These are phyloP conservation scores for Puffinus mauretanicus DNA, from an alignment of 2,113 vertebrate genomes.

Conservation along the genomic window DNA sequence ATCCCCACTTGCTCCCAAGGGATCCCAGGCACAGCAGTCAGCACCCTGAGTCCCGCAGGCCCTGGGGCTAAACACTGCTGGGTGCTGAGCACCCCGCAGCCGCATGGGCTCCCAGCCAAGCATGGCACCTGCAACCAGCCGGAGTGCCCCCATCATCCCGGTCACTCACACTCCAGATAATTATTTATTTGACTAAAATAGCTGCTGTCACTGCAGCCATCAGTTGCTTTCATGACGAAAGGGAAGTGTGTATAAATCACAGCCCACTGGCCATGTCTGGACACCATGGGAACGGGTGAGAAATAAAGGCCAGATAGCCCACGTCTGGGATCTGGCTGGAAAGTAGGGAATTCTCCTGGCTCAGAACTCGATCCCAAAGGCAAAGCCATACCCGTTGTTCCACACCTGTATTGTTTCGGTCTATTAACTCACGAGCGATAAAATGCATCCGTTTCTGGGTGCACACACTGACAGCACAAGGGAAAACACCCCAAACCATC, in stretches of 20 bases:
- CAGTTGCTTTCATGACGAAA: not conserved
- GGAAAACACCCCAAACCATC: not conserved
- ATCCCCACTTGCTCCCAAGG: not conserved
- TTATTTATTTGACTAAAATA: constrained; percentile 37
- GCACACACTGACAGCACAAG: not conserved
- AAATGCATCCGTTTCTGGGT: not conserved
- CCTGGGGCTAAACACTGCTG: not conserved
- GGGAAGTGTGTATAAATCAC: not conserved
- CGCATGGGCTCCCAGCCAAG: not conserved
- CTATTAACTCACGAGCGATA: not conserved
- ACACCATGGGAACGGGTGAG: fast-evolving
- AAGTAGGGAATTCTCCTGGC: not conserved
- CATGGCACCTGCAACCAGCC: not conserved
- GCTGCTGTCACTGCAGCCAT: constrained; percentile 8
- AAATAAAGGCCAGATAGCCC: not conserved
- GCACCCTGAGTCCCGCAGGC: not conserved
- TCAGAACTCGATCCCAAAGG: not conserved
- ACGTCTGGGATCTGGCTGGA: not conserved
- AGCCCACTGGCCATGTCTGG: not conserved
- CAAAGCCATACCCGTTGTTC: not conserved
- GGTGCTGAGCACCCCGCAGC: not conserved
- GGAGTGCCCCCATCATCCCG: not conserved
- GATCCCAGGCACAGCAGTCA: not conserved
- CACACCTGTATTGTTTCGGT: not conserved
- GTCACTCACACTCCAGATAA: constrained; percentile 4